Evolutionary conservation across 1,140 invertebrate species (phyloP), one percentile per base, ranked within the genome.

Genomic region (Sycophaga agraensis): DNA sequence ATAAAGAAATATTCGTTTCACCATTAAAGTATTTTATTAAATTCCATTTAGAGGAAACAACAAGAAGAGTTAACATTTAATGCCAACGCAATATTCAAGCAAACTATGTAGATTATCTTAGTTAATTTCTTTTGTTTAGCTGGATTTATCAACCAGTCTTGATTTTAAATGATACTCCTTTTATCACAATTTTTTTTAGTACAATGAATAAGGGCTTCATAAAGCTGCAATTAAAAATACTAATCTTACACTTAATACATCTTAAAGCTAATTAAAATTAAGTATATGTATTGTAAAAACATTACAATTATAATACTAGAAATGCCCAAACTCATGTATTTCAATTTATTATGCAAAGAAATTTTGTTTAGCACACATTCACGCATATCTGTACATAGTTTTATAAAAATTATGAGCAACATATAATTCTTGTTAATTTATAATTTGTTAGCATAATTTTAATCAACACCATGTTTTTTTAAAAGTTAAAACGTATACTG

Each of bases 1-100:
- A 9, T 22, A 46, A 49, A 49, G 26, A 28, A 31, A 51, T 35
- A 16, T 43, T 31, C 8, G 3, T 26, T 51, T 35, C 3, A 31
- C 40, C 34, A 35, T 62, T 55, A 62, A 62, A 55, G 24, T 39
- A 60, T 50, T 63, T 63, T 58, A 63, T 63, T 63, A 45, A 63
- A 58, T 58, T 63, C 39, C 46, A 21, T 58, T 39, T 43, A 59
- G 12, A 54, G 31, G 39, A 63, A 58, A 49, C 55, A 64, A 53
- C 55, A 58, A 63, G 50, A 63, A 50, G 34, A 45, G 48, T 53
- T 64, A 64, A 54, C 62, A 58, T 57, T 54, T 48, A n/a, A 58
- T 39, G 49, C 49, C 37, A 63, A 66, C 61, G 49, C 65, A 68
- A 64, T 65, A 19, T 63, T 56, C 2, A 69, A 66, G 65, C 65